Percentiles rank a stretch among this genome's conserved stretches.
Evolutionary conservation across 2,797 vertebrate genomes (phyloP).

Genomic region (Hoplostethus mediterraneus): DNA sequence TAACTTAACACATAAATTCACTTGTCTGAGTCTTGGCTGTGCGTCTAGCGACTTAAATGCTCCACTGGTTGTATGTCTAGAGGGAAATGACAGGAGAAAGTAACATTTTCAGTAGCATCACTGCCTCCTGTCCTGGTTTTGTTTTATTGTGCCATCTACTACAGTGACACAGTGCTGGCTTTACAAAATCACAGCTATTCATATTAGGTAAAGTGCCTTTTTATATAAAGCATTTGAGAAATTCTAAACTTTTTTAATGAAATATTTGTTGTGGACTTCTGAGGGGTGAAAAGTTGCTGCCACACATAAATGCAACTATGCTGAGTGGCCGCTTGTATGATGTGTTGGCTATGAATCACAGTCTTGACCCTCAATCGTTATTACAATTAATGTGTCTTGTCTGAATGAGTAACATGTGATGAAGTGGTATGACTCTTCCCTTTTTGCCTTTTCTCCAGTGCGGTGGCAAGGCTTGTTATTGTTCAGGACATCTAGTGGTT

Average conservation of each 20-base stretch:
- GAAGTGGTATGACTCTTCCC: slow-evolving; percentile 61
- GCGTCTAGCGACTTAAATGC: slow-evolving; percentile 81
- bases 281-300: slow-evolving; percentile 51
- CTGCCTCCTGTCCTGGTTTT: slow-evolving; percentile 44
- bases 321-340: slow-evolving; percentile 67
- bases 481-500: slow-evolving; percentile 66
- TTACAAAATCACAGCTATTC: slow-evolving; percentile 52
- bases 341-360: slow-evolving; percentile 78
- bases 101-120: slow-evolving; percentile 44
- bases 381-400: slow-evolving; percentile 74
- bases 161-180: slow-evolving; percentile 53
- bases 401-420: slow-evolving; percentile 69
- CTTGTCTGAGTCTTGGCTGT: slow-evolving; percentile 80
- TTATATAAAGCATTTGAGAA: slow-evolving; percentile 24
- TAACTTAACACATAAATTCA: slow-evolving; percentile 84
- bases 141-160: slow-evolving; percentile 26
- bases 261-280: slow-evolving; percentile 9
- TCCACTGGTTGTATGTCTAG: slow-evolving; percentile 76
- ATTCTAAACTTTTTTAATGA: neutral
- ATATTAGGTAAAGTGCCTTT: slow-evolving; percentile 6
- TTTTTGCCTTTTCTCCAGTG: slow-evolving; percentile 53
- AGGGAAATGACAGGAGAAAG: slow-evolving; percentile 73
- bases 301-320: slow-evolving; percentile 46
- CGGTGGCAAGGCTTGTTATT: slow-evolving; percentile 23
- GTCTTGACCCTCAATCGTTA: slow-evolving; percentile 67